Percentiles rank a stretch among this genome's conserved stretches.
phyloP scores from a whole-genome alignment of 2,113 vertebrate genomes.

The Halcyon malimbica region DNA sequence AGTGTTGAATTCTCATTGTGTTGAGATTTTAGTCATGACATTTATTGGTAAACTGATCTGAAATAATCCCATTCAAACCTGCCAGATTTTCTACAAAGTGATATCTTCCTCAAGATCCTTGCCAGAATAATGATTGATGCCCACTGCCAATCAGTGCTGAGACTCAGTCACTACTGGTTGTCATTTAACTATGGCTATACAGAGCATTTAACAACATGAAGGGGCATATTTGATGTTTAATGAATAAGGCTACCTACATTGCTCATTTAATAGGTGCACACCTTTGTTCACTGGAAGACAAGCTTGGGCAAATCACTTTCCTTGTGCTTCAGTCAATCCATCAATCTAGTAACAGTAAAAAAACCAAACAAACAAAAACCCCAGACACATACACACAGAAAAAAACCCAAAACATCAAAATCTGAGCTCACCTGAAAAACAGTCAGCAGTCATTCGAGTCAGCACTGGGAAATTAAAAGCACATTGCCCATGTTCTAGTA shows the following conservation, averaged over 20 bases:
- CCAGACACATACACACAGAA: accelerated
- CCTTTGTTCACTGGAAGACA: background rate
- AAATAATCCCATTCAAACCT: constrained; percentile 32
- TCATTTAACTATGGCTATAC: background rate
- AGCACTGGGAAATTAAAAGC: background rate
- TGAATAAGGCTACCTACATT: background rate
- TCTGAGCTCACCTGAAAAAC: background rate
- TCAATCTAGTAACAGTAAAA: background rate
- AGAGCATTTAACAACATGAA: background rate
- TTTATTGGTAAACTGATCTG: background rate
- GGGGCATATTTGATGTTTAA: background rate
- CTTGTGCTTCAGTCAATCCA: background rate
- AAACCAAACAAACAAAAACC: background rate
- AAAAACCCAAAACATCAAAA: background rate
- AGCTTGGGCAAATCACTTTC: background rate
- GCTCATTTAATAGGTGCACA: background rate
- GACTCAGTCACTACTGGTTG: background rate
- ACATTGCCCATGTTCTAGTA: background rate
- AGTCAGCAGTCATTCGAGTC: background rate
- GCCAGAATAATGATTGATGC: constrained; percentile 50
- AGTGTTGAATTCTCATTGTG: constrained; percentile 1
- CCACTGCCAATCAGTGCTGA: constrained; percentile 10
- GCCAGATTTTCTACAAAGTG: background rate
- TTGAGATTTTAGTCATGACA: constrained; percentile 14
- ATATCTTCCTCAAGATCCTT: background rate